phyloP scores from a whole-genome alignment of 1,140 invertebrate genomes.

The Cecropterus lyciades region DNA sequence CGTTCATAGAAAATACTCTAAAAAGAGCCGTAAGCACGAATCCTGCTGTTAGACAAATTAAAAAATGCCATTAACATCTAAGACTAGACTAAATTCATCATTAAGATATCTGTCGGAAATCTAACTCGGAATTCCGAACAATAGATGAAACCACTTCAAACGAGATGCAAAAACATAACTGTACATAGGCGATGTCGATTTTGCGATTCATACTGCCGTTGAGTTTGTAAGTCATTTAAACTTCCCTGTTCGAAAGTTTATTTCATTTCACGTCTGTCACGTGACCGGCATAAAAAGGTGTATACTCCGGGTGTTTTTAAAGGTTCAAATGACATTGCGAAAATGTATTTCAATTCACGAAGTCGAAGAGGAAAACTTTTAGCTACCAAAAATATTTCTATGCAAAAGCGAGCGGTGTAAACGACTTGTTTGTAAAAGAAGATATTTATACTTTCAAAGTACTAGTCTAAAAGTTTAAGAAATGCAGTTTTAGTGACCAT shows the following conservation, averaged over 20 bases:
- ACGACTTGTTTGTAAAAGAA: conserved; percentile 45
- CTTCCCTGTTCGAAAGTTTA: conserved; percentile 39
- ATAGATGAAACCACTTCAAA: no score
- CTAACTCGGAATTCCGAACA: no score
- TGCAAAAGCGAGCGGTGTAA: conserved; percentile 51
- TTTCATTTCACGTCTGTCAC: conserved; percentile 34
- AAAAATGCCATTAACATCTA: no score
- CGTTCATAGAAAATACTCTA: no score
- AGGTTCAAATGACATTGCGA: conserved; percentile 43
- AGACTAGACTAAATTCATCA: no score
- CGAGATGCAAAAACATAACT: neutral
- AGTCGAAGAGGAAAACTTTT: conserved; percentile 49
- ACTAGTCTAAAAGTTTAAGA: no score
- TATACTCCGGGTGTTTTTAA: conserved; percentile 30
- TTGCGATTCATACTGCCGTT: conserved; percentile 8
- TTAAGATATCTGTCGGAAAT: no score
- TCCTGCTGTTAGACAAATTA: no score
- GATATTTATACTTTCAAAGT: conserved; percentile 34
- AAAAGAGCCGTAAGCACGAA: no score
- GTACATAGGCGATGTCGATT: neutral
- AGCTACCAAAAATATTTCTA: conserved; percentile 55
- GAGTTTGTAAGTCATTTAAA: conserved; percentile 30
- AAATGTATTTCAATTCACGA: conserved; percentile 56
- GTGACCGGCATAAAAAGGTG: conserved; percentile 39
- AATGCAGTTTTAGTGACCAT: no score